Percentiles rank a stretch among this genome's conserved stretches.
These are phyloP conservation scores for Ypsolopha scabrella DNA, from an alignment of 2,888 invertebrate genomes.

Conservation along the genomic window DNA sequence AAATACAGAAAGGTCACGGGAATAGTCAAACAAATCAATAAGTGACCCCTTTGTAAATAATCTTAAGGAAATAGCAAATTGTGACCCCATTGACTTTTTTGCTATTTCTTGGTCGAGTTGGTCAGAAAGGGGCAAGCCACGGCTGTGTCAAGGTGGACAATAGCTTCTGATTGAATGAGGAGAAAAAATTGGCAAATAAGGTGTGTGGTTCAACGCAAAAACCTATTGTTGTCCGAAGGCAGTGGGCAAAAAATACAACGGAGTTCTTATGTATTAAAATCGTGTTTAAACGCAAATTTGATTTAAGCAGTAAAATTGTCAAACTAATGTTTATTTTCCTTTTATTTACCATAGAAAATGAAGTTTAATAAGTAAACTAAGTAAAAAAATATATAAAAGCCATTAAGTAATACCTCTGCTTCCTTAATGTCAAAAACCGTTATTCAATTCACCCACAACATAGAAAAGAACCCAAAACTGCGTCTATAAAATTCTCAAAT, in stretches of 20 bases:
- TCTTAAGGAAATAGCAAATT: slow-evolving; percentile 25
- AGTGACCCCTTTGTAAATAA: slow-evolving; percentile 35
- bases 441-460: slow-evolving; percentile 47
- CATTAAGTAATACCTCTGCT: background rate
- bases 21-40: slow-evolving; percentile 13
- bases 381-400: too few relatives aligned
- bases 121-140: slow-evolving; percentile 45
- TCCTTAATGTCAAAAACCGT: slow-evolving; percentile 30
- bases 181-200: slow-evolving; percentile 27
- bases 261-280: too few relatives aligned
- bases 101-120: slow-evolving; percentile 30
- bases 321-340: background rate
- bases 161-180: slow-evolving; percentile 41
- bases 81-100: slow-evolving; percentile 34
- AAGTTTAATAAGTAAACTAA: background rate
- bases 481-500: slow-evolving; percentile 63
- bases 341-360: background rate
- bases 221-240: background rate
- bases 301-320: background rate
- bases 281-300: background rate
- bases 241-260: too few relatives aligned
- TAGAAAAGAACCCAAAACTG: slow-evolving; percentile 17
- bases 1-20: slow-evolving; percentile 2
- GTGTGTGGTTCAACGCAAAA: background rate
- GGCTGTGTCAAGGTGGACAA: slow-evolving; percentile 41